phyloP scores from a whole-genome alignment of 2,797 vertebrate species.

The Vespertilio murinus region DNA sequence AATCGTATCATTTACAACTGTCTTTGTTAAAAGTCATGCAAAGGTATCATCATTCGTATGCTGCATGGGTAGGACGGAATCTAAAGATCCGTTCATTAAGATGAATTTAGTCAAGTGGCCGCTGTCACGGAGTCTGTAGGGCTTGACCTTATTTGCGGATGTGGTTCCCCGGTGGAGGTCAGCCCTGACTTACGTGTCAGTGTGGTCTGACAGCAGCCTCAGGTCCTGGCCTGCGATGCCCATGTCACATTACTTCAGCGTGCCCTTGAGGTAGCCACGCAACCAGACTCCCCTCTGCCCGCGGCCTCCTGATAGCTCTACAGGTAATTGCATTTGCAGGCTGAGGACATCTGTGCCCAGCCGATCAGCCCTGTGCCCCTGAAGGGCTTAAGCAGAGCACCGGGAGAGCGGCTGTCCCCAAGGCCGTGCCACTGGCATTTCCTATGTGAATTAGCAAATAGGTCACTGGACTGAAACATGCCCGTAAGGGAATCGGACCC shows the following conservation, averaged over 20 bases:
- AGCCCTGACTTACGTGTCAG: conserved; percentile 44
- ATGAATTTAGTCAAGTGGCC: neutral
- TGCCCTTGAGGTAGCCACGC: conserved; percentile 68
- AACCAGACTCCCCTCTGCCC: neutral
- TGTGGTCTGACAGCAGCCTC: conserved; percentile 54
- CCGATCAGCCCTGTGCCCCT: neutral
- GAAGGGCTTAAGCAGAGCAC: neutral
- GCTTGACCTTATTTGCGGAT: neutral
- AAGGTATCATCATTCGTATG: neutral
- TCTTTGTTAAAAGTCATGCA: neutral
- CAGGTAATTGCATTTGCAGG: conserved; percentile 54
- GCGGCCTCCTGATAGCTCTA: neutral
- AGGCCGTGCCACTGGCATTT: neutral
- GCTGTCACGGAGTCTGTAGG: fast-evolving
- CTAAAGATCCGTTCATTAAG: neutral
- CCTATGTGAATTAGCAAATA: neutral
- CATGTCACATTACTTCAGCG: neutral
- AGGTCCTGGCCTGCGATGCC: neutral
- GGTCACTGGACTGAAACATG: neutral
- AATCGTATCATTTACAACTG: neutral
- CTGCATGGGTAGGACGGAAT: neutral
- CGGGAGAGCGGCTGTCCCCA: neutral
- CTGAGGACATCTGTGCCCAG: conserved; percentile 51
- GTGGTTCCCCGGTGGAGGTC: neutral
- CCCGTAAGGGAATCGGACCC: neutral